Evolutionary conservation across 1,140 invertebrate species (phyloP).

Genomic region (Aplysia californica): DNA sequence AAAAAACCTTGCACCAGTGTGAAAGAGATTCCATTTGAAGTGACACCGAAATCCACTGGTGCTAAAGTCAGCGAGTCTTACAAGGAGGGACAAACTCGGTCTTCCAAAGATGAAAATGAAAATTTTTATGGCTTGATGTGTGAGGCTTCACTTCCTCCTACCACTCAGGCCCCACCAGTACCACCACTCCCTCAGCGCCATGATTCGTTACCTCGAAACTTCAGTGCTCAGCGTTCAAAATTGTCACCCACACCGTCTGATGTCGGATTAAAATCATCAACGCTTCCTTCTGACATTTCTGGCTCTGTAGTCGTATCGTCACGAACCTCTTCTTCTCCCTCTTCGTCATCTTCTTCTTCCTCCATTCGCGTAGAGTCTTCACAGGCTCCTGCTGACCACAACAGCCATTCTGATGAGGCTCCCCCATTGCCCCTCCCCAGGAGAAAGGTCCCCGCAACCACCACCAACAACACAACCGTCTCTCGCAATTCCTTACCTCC

Average conservation of each 20-base stretch:
- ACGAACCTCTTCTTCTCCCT: too few relatives aligned
- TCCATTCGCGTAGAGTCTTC: not conserved
- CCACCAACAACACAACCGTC: too few relatives aligned
- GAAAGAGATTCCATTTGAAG: too few relatives aligned
- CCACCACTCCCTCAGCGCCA: slow-evolving; percentile 30
- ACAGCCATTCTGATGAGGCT: not conserved
- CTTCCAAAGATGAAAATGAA: slow-evolving; percentile 25
- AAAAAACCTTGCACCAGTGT: too few relatives aligned
- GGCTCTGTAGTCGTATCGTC: too few relatives aligned
- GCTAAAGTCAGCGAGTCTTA: too few relatives aligned
- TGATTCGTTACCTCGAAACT: slow-evolving; percentile 20
- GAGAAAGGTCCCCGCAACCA: not conserved
- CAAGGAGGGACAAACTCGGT: not conserved
- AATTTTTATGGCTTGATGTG: not conserved
- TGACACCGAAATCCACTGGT: too few relatives aligned
- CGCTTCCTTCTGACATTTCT: too few relatives aligned
- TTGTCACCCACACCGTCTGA: too few relatives aligned
- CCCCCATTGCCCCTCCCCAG: slow-evolving; percentile 12
- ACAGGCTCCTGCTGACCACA: not conserved
- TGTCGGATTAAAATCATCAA: too few relatives aligned
- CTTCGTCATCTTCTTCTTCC: too few relatives aligned
- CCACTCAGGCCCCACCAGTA: not conserved
- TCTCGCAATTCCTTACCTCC: not conserved
- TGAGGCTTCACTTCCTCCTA: not conserved
- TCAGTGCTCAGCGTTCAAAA: too few relatives aligned